Evolutionary conservation across 1,140 invertebrate species (phyloP).

Genomic region (Bombus balteatus): DNA sequence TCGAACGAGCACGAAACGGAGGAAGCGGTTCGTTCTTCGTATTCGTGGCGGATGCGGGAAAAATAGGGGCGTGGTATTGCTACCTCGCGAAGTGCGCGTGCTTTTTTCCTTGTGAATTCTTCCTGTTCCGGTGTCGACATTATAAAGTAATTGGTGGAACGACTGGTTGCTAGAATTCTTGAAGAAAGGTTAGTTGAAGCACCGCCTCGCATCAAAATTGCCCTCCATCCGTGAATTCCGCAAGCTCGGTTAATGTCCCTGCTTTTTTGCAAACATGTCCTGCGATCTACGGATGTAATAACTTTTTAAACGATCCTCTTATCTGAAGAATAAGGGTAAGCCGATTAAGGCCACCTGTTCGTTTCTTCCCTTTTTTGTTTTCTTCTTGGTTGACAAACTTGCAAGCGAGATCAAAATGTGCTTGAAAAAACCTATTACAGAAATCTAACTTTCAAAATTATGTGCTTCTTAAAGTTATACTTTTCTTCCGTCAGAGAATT

Average conservation of each 20-base stretch:
- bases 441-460: background rate
- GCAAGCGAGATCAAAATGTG: background rate
- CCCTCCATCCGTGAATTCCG: conserved; percentile 21
- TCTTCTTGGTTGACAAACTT: background rate
- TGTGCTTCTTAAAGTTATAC: too few relatives aligned
- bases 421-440: too few relatives aligned
- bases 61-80: conserved; percentile 18
- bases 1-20: background rate
- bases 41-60: background rate
- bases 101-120: background rate
- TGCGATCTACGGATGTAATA: conserved; percentile 21
- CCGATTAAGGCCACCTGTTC: conserved; percentile 11
- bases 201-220: conserved; percentile 21
- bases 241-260: conserved; percentile 15
- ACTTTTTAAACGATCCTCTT: conserved; percentile 3
- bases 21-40: background rate
- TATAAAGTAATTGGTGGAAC: conserved; percentile 47
- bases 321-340: background rate
- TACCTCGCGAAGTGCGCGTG: background rate
- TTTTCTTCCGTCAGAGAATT: too few relatives aligned
- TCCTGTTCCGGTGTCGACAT: conserved; percentile 24
- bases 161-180: conserved; percentile 16
- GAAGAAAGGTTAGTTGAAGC: conserved; percentile 30
- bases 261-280: background rate
- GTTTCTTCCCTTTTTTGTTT: background rate